Percentiles rank a stretch among this genome's conserved stretches.
Evolutionary conservation across 2,113 vertebrate genomes (phyloP).

Genomic region (Melierax canorus): DNA sequence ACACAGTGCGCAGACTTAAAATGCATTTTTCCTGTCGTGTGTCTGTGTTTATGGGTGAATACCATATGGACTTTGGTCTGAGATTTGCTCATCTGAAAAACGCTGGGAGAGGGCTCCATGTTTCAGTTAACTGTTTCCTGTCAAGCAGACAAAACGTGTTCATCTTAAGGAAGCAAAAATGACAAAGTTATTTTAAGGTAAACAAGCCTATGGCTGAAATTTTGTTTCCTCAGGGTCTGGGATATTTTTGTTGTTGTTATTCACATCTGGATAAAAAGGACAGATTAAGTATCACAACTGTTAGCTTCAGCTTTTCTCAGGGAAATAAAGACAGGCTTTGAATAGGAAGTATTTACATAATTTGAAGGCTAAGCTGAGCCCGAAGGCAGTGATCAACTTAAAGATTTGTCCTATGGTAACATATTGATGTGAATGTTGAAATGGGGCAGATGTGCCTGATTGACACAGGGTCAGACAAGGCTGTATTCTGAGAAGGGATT

Average conservation of each 20-base stretch:
- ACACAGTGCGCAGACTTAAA: slow-evolving; percentile 9
- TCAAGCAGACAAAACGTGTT: not conserved
- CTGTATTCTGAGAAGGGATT: not conserved
- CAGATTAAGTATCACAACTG: slow-evolving; percentile 3
- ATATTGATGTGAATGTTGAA: not conserved
- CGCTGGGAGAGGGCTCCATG: not conserved
- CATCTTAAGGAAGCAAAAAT: slow-evolving; percentile 8
- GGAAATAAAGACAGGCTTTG: slow-evolving; percentile 12
- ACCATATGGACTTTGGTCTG: slow-evolving; percentile 13
- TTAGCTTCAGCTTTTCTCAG: slow-evolving; percentile 21
- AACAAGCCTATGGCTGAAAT: not conserved
- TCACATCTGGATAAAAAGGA: not conserved
- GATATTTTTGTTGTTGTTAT: not conserved
- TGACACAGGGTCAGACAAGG: not conserved
- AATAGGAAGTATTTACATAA: slow-evolving; percentile 22
- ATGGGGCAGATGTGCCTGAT: not conserved
- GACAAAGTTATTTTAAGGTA: not conserved
- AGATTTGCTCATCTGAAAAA: slow-evolving; percentile 9
- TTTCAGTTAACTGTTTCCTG: slow-evolving; percentile 47
- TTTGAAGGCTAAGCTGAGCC: slow-evolving; percentile 27
- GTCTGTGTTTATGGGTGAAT: slow-evolving; percentile 21
- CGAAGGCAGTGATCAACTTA: slow-evolving; percentile 22
- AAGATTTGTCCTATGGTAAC: not conserved
- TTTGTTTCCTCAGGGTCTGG: not conserved
- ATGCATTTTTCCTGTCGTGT: slow-evolving; percentile 20